Evolutionary conservation across 2,888 invertebrate genomes (phyloP).

Genomic region (Limnephilus lunatus): DNA sequence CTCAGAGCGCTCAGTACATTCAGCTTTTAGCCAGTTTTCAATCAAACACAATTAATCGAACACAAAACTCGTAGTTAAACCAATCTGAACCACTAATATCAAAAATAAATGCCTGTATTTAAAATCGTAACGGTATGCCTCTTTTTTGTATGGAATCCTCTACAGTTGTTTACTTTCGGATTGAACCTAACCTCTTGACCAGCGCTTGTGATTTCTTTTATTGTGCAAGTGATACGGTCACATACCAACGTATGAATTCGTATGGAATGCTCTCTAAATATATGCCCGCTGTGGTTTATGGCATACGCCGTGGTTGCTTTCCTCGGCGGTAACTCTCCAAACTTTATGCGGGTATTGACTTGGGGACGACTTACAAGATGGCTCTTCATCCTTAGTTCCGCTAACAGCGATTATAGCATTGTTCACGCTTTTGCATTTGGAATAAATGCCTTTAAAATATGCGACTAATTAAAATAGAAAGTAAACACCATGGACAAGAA

Average conservation of each 20-base stretch:
- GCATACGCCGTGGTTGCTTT: conserved; percentile 47
- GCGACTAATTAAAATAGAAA: no score
- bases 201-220: conserved; percentile 52
- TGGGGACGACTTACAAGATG: conserved; percentile 8
- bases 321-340: conserved; percentile 33
- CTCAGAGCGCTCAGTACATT: no score
- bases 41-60: no score
- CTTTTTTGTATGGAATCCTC: background rate
- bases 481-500: no score
- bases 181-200: conserved; percentile 7
- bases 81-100: no score
- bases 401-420: background rate
- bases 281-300: conserved; percentile 54
- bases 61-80: no score
- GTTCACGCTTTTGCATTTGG: background rate
- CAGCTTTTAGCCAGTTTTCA: no score
- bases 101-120: background rate
- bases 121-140: background rate
- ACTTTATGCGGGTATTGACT: conserved; percentile 58
- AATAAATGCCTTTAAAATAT: background rate
- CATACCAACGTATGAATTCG: conserved; percentile 52
- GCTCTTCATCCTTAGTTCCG: background rate
- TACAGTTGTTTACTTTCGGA: background rate
- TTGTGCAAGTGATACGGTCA: conserved; percentile 57
- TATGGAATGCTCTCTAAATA: conserved; percentile 46